These are phyloP conservation scores for Sthenelais limicola DNA, from an alignment of 2,888 invertebrate genomes.

Conservation along the genomic window DNA sequence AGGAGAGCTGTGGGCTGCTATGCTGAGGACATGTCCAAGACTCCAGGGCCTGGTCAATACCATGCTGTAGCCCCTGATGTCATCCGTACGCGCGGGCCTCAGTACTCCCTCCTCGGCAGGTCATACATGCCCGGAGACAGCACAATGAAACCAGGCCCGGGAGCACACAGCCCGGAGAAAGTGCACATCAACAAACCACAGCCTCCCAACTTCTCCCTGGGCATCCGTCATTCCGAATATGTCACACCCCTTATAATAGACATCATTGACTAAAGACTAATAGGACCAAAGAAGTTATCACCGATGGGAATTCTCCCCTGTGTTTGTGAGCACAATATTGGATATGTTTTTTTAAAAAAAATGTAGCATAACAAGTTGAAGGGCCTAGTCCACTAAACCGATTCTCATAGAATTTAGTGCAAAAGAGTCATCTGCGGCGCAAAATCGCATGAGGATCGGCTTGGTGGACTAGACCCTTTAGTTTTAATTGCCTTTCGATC, in stretches of 20 bases:
- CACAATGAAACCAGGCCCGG: conserved; percentile 87
- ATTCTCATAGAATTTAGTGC: too few species aligned
- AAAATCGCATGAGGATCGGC: too few species aligned
- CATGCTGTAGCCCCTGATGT: conserved; percentile 78
- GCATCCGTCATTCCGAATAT: conserved; percentile 60
- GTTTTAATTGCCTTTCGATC: too few species aligned
- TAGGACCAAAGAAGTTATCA: too few species aligned
- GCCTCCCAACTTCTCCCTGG: conserved; percentile 59
- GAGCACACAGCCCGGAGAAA: conserved; percentile 92
- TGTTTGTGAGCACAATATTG: too few species aligned
- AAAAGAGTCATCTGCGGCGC: too few species aligned
- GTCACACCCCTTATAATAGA: conserved; percentile 41
- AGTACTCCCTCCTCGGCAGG: conserved; percentile 87
- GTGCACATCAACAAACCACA: conserved; percentile 74
- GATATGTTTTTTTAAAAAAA: too few species aligned
- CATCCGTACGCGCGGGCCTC: conserved; percentile 77
- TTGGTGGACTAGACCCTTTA: too few species aligned
- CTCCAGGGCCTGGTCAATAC: conserved; percentile 82
- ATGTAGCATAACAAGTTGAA: too few species aligned
- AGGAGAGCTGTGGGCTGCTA: conserved; percentile 42
- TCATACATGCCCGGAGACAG: conserved; percentile 83
- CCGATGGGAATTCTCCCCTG: too few species aligned
- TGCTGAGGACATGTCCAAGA: conserved; percentile 48
- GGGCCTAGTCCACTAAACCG: too few species aligned
- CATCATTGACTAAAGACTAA: neutral